phyloP scores from a whole-genome alignment of 2,113 vertebrate species.

The Oceanites oceanicus region DNA sequence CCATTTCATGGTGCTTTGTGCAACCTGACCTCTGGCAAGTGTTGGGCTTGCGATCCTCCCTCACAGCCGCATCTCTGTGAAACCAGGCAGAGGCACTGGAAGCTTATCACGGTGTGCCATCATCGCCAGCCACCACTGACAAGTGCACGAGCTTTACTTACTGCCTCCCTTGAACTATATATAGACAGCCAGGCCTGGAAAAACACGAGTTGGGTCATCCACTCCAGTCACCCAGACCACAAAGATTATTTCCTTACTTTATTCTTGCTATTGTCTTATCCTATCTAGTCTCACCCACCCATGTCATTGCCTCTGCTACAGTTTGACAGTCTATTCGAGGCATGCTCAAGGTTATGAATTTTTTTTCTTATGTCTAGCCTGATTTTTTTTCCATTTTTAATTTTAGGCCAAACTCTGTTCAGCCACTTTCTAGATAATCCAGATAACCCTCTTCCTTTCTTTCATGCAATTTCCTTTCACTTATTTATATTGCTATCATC shows the following conservation, averaged over 20 bases:
- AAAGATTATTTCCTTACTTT: slow-evolving; percentile 34
- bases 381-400: slow-evolving; percentile 60
- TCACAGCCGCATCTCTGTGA: neutral
- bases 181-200: neutral
- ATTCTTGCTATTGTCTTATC: slow-evolving; percentile 27
- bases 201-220: neutral
- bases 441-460: slow-evolving; percentile 64
- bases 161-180: neutral
- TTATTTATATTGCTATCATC: slow-evolving; percentile 52
- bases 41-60: neutral
- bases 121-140: neutral
- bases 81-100: neutral
- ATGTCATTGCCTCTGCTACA: slow-evolving; percentile 3
- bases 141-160: neutral
- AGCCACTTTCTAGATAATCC: slow-evolving; percentile 53
- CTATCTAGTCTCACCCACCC: slow-evolving; percentile 59
- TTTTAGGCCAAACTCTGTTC: slow-evolving; percentile 38
- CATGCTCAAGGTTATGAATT: neutral
- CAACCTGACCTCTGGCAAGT: neutral
- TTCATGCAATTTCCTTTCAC: slow-evolving; percentile 54
- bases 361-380: slow-evolving; percentile 28
- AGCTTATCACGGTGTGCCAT: neutral
- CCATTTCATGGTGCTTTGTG: neutral
- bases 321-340: slow-evolving; percentile 23
- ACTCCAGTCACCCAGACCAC: neutral